These are phyloP conservation scores for Chondrilla cf. caribensis DNA, from an alignment of 37 sponge, comb jelly and placozoan species.

Conservation along the genomic window DNA sequence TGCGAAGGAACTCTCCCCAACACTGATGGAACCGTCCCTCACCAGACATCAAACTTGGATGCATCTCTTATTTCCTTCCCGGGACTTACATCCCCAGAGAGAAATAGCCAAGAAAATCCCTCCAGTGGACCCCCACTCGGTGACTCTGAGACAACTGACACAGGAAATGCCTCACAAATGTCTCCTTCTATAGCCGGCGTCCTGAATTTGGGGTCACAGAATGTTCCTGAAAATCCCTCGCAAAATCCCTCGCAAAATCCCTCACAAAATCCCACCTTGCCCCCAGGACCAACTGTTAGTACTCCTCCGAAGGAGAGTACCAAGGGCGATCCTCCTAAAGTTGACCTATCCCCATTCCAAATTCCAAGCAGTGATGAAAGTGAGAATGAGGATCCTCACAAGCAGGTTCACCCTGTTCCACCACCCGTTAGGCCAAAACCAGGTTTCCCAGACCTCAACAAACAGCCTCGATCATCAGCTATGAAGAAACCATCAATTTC, in stretches of 20 bases:
- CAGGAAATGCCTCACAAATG: neutral
- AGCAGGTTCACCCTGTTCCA: neutral
- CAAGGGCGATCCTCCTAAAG: too few relatives aligned
- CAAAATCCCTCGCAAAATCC: too few relatives aligned
- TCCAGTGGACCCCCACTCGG: neutral
- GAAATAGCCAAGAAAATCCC: neutral
- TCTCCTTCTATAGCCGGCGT: slow-evolving; percentile 24
- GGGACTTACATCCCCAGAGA: neutral
- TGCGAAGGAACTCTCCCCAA: neutral
- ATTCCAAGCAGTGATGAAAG: slow-evolving; percentile 4
- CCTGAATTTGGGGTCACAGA: neutral
- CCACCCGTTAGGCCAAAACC: neutral
- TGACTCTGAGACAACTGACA: slow-evolving; percentile 20
- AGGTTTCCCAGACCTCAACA: slow-evolving; percentile 10
- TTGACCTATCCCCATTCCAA: slow-evolving; percentile 10
- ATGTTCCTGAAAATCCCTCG: neutral
- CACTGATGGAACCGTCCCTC: neutral
- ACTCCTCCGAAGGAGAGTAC: too few relatives aligned
- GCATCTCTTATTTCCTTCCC: slow-evolving; percentile 18
- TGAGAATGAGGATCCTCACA: neutral
- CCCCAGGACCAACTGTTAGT: too few relatives aligned
- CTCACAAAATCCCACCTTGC: neutral
- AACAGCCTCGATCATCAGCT: slow-evolving; percentile 35
- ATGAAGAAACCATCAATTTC: slow-evolving; percentile 36
- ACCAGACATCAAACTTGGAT: neutral